A percentile compares a stretch with the other conserved stretches of the same genome.
phyloP scores from a whole-genome alignment of 2,113 vertebrate species.

The Damaliscus lunatus region DNA sequence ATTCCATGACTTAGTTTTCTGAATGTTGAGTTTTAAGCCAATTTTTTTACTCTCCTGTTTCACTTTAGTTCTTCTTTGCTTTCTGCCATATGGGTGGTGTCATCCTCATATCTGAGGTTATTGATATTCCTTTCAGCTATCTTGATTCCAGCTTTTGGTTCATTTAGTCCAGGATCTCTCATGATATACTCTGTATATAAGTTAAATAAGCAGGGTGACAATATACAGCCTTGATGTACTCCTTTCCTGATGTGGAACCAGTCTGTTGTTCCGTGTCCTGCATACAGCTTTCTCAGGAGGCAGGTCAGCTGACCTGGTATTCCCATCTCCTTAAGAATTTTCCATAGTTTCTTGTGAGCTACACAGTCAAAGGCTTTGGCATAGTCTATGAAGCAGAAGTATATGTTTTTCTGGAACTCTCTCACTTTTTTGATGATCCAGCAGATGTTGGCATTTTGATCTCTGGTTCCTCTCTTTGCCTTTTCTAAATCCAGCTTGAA shows the following conservation, averaged over 20 bases:
- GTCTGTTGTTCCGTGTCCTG: fast-evolving
- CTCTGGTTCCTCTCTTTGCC: neutral
- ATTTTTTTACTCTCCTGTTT: neutral
- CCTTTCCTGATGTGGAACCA: neutral
- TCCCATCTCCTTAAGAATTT: neutral
- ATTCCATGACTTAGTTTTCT: neutral
- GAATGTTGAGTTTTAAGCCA: neutral
- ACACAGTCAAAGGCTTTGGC: neutral
- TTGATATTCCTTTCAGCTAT: neutral
- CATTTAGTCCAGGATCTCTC: neutral
- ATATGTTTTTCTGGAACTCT: neutral
- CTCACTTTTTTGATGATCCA: neutral
- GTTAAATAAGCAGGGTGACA: neutral
- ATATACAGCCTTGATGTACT: neutral
- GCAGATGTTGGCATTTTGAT: neutral
- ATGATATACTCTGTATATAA: neutral
- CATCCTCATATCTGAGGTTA: neutral
- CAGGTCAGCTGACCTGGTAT: neutral
- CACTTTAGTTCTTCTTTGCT: neutral
- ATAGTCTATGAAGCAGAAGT: neutral
- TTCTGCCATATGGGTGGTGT: neutral
- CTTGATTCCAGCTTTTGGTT: neutral
- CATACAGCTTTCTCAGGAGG: neutral
- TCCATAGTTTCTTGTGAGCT: neutral
- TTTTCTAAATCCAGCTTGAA: neutral